Percentiles rank a stretch among this genome's conserved stretches.
Conservation (phyloP, 2,888 invertebrate genomes). For the Parascotia fuliginaria region DNA sequence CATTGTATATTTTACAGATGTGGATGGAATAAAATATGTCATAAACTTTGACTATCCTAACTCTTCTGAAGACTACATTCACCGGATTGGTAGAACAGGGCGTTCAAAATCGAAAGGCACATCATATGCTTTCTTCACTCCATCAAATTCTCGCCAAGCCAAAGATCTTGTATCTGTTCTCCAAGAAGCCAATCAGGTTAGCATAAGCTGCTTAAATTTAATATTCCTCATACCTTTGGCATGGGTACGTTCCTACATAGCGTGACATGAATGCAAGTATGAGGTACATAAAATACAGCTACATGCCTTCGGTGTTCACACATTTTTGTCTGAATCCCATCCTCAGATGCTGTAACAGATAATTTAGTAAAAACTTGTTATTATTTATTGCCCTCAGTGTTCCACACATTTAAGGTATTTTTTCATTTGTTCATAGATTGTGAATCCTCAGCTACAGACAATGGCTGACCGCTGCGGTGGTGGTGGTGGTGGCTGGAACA, state of each 20-base stretch:
- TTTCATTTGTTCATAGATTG: too few relatives aligned
- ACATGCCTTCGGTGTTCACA: conserved; percentile 94
- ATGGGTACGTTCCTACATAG: conserved; percentile 88
- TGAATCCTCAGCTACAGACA: conserved; percentile 94
- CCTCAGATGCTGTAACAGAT: conserved; percentile 88
- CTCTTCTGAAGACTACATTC: conserved; percentile 98
- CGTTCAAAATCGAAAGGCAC: conserved; percentile 95
- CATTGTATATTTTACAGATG: conserved; percentile 88
- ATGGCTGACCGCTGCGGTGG: conserved; percentile 90
- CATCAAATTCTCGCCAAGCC: conserved; percentile 94
- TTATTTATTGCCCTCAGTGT: too few relatives aligned
- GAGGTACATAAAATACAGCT: conserved; percentile 89
- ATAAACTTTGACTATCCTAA: conserved; percentile 98
- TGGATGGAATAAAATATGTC: conserved; percentile 98
- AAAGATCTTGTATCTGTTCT: conserved; percentile 95
- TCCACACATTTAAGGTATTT: too few relatives aligned
- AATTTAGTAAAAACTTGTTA: conserved; percentile 2
- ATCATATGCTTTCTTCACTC: conserved; percentile 98
- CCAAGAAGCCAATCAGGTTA: conserved; percentile 94
- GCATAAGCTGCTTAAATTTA: conserved; percentile 21
- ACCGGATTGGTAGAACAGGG: conserved; percentile 97
- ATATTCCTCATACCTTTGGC: conserved; percentile 90
- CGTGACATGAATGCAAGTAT: conserved; percentile 91
- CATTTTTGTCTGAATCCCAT: conserved; percentile 90
- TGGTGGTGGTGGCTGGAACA: conserved; percentile 86